Evolutionary conservation across 1,140 invertebrate species (phyloP), one percentile per base, ranked within the genome.

Genomic region (Hycleus phaleratus): DNA sequence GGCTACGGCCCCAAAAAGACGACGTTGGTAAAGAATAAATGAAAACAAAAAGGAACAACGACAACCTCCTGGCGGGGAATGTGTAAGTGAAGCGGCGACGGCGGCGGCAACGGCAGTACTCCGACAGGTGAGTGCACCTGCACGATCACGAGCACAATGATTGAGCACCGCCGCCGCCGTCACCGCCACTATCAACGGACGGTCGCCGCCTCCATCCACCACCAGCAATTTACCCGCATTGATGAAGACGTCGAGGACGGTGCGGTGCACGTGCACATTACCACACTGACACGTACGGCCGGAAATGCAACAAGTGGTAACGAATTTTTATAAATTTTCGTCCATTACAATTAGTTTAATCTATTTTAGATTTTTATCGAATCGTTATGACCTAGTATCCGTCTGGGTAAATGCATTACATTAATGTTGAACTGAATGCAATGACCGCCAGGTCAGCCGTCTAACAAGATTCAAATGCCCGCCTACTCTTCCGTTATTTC

Each of bases 111-210:
- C 25, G 25, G 46, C 46, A 11, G 46, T 48, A 56, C 52, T 57
- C 52, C 62, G 61, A 63, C 64, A 66, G 64, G 64, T 66, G 64
- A 66, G 64, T 66, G 64, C 64, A 66, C 64, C 64, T 66, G 64
- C 61, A 62, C 49, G 50, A 48, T 25, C 44, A 5, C 4, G 3
- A 32, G 7, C 4, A 32, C 4, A 32, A 32, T 32, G 32, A 42
- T 39, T 44, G 18, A 53, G 26, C 44, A 47, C 48, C 44, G 42
- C 47, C 46, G 40, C 47, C 32, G n/a, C 56, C 24, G 42, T 38
- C 46, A 24, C 48, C 32, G 11, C 47, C 54, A 32, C 7, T 7
- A 32, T 32, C 32, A 32, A 5, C 32, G 7, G 18, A 47, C 48
- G 32, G 42, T 40, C 46, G 40, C 47, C 32, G n/a, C 56, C 24